Base-by-base conservation (phyloP, 2,888 invertebrate species). In the Thymelicus lineola region DNA sequence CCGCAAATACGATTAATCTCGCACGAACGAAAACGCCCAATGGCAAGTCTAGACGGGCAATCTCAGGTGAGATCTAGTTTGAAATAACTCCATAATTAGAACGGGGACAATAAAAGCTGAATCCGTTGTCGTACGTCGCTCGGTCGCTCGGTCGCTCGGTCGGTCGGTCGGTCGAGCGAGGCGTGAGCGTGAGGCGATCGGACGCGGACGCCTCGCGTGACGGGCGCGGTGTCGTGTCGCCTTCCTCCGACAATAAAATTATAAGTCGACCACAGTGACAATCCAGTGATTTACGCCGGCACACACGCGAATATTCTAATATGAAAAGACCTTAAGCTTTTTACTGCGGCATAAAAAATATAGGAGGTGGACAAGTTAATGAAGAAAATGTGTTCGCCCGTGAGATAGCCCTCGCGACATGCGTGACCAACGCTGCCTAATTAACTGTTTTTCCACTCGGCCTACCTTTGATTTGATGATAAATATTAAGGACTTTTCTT, bases 221-320 rank as follows among this genome's bases (percentile, higher is more conserved):
- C 89, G 81, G 66, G 62, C 70, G 63, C 79, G 77, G 74, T 89
- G 90, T 88, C 92, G 92, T 91, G 93, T 88, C 86, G 90, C 87
- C 87, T 80, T 84, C 86, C 83, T 86, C 86, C 92, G 91, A 93
- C 93, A 93, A 89, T 93, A 93, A 93, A 93, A 93, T 93, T 93
- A 93, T 93, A 93, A 93, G 88, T 93, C 89, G 84, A 79, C 89
- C 88, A 85, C 90, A 93, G 92, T 93, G 93, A 93, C 93, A 93
- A 93, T 93, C 91, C 90, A 88, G 89, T 93, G 93, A 93, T 93
- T 93, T 93, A 93, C 93, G 88, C 80, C 82, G 83, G 82, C 88
- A 89, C 87, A 93, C 93, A 93, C 93, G 91, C 93, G 88, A 92
- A 90, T 91, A 88, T 89, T 91, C 88, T 87, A 87, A 88, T 88